These are phyloP conservation scores for Protonemura montana DNA, from an alignment of 2,888 invertebrate species.

Conservation along the genomic window DNA sequence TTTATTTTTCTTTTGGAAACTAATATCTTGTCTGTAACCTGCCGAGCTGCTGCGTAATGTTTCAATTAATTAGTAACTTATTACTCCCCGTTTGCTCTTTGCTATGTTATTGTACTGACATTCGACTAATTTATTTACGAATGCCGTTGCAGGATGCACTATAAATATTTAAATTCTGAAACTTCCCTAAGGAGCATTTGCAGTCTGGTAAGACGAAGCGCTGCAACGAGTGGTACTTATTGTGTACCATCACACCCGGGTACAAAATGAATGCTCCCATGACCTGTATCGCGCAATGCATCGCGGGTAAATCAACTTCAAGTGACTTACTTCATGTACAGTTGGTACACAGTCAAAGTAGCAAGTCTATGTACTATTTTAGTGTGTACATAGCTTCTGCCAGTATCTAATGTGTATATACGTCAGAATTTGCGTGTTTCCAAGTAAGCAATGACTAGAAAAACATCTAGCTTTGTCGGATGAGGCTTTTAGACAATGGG, in stretches of 20 bases:
- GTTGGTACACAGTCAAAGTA: too few relatives aligned
- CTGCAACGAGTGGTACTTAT: neutral
- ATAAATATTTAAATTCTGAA: neutral
- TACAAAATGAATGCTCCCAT: neutral
- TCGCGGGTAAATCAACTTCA: neutral
- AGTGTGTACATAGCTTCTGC: neutral
- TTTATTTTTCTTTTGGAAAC: neutral
- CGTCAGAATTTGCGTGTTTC: neutral
- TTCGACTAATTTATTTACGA: neutral
- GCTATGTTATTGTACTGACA: neutral
- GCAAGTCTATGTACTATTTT: neutral
- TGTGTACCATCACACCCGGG: neutral
- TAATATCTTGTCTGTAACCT: neutral
- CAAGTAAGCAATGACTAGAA: neutral
- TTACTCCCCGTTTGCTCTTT: neutral
- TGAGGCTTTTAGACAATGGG: neutral
- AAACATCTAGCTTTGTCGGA: neutral
- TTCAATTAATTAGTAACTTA: slow-evolving; percentile 5
- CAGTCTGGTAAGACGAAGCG: neutral
- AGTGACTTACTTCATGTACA: neutral
- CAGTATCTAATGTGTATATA: neutral
- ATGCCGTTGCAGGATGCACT: neutral
- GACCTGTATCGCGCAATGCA: neutral
- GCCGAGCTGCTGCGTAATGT: neutral
- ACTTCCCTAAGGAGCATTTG: slow-evolving; percentile 4